A percentile compares a stretch with the other conserved stretches of the same genome.
Evolutionary conservation across 2,888 invertebrate genomes (phyloP).

Genomic region (Tachina grossa): DNA sequence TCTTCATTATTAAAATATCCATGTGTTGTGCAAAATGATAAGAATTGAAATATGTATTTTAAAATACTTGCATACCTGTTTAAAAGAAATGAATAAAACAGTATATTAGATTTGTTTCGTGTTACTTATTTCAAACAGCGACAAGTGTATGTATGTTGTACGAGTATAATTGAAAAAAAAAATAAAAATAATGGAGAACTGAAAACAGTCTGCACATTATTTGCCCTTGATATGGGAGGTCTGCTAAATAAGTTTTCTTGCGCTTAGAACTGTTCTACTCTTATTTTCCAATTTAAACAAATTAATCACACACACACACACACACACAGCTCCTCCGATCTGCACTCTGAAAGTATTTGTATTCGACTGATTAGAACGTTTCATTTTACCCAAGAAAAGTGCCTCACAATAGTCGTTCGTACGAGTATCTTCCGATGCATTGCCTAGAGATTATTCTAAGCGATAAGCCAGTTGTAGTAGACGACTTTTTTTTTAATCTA

Average conservation of each 20-base stretch:
- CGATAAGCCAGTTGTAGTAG: slow-evolving; percentile 34
- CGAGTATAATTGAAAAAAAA: neutral
- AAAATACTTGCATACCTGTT: neutral
- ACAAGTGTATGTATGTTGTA: neutral
- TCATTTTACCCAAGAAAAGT: slow-evolving; percentile 4
- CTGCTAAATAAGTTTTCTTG: slow-evolving; percentile 17
- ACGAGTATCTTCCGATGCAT: slow-evolving; percentile 12
- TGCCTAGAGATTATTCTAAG: slow-evolving; percentile 27
- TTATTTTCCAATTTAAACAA: slow-evolving; percentile 15
- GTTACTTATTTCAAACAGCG: neutral
- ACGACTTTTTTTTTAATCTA: neutral
- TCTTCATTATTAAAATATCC: slow-evolving; percentile 2
- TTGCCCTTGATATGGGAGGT: slow-evolving; percentile 39
- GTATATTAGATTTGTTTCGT: neutral
- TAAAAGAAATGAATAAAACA: neutral
- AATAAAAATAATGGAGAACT: neutral
- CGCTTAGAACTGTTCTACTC: slow-evolving; percentile 26
- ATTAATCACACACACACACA: slow-evolving; percentile 2
- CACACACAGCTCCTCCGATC: slow-evolving; percentile 28
- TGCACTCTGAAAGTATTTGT: slow-evolving; percentile 51
- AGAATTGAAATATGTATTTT: neutral
- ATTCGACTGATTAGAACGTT: slow-evolving; percentile 59
- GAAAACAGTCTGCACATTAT: slow-evolving; percentile 20
- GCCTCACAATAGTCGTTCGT: slow-evolving; percentile 6
- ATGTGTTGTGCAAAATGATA: slow-evolving; percentile 35